These are phyloP conservation scores for Gandaritis pyraliata DNA, from an alignment of 2,888 invertebrate genomes.

Conservation along the genomic window DNA sequence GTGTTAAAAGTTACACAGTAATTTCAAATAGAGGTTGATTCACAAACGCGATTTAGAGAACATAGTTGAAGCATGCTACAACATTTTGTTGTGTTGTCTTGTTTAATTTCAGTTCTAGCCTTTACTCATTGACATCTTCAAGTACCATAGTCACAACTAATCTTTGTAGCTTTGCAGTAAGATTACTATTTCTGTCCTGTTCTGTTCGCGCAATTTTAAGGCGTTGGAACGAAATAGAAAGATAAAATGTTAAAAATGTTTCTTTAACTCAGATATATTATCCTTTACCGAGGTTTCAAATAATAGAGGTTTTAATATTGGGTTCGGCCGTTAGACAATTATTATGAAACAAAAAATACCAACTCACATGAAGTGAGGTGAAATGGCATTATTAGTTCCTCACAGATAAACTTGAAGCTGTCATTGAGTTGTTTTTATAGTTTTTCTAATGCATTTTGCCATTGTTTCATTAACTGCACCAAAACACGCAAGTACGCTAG, in stretches of 20 bases:
- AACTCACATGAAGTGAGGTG: too few species aligned
- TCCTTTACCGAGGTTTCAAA: too few species aligned
- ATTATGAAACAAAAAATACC: too few species aligned
- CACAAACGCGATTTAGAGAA: not conserved
- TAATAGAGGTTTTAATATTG: too few species aligned
- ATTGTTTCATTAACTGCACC: constrained; percentile 45
- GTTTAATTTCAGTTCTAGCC: constrained; percentile 8
- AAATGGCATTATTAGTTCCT: too few species aligned
- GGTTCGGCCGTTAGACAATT: too few species aligned
- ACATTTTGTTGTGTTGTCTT: not conserved
- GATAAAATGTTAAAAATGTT: too few species aligned
- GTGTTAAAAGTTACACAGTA: not conserved
- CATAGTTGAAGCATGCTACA: constrained; percentile 13
- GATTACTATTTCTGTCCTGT: too few species aligned
- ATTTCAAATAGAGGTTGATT: not conserved
- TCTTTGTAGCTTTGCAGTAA: too few species aligned
- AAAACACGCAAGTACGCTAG: constrained; percentile 62
- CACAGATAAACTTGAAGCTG: constrained; percentile 9
- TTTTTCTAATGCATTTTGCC: constrained; percentile 36
- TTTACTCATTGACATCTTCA: constrained; percentile 10
- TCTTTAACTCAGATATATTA: too few species aligned
- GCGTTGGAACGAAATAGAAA: too few species aligned
- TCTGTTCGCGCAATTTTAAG: too few species aligned
- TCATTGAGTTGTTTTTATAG: constrained; percentile 12
- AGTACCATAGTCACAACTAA: not conserved